phyloP scores from a whole-genome alignment of 2,888 invertebrate genomes.

The Drosophila flavopinicola region DNA sequence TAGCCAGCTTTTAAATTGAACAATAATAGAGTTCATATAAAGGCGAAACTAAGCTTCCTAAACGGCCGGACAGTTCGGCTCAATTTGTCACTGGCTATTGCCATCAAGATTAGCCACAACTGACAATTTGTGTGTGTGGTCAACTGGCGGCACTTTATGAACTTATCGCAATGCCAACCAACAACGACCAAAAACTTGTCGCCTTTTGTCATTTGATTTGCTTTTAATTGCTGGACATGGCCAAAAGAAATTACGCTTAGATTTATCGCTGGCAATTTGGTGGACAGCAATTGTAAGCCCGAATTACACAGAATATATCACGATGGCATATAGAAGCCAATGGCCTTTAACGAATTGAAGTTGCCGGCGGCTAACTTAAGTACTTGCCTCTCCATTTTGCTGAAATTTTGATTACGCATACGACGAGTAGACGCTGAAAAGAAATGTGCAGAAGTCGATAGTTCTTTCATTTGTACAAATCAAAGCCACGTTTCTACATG shows the following conservation, averaged over 20 bases:
- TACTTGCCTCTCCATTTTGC: not conserved
- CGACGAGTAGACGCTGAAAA: not conserved
- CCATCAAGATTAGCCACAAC: slow-evolving; percentile 56
- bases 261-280: slow-evolving; percentile 64
- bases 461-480: too few species aligned
- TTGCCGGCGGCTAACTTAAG: not conserved
- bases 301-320: slow-evolving; percentile 17
- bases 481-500: not conserved
- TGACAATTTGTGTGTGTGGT: slow-evolving; percentile 43
- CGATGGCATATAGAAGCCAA: slow-evolving; percentile 13
- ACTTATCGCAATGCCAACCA: slow-evolving; percentile 21
- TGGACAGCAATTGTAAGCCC: slow-evolving; percentile 28
- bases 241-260: slow-evolving; percentile 48
- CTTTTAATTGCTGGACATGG: slow-evolving; percentile 60
- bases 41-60: not conserved
- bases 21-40: slow-evolving; percentile 3
- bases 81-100: slow-evolving; percentile 39
- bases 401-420: slow-evolving; percentile 7
- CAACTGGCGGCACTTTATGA: slow-evolving; percentile 30
- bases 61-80: slow-evolving; percentile 8
- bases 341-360: not conserved
- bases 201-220: slow-evolving; percentile 56
- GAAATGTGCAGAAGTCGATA: too few species aligned
- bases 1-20: slow-evolving; percentile 6
- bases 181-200: slow-evolving; percentile 36